A percentile compares a stretch with the other conserved stretches of the same genome.
Conservation (phyloP, 2,797 vertebrate genomes). For the Coendou prehensilis region DNA sequence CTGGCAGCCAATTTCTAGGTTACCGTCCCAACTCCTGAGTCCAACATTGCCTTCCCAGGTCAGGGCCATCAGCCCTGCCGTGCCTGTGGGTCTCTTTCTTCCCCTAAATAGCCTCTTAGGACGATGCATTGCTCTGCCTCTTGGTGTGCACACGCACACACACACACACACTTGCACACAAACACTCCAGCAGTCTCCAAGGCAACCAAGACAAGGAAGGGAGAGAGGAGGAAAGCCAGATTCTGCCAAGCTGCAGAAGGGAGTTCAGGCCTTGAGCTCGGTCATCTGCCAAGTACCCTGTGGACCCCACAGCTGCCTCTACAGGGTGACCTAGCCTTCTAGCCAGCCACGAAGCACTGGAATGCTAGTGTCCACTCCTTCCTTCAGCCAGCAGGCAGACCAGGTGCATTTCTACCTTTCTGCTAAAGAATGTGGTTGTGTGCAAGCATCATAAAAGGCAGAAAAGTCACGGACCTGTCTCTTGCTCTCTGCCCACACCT, state of each 20-base stretch:
- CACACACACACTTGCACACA: too few species aligned
- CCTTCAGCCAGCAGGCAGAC: neutral
- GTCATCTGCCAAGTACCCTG: neutral
- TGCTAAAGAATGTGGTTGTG: too few species aligned
- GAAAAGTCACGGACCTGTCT: too few species aligned
- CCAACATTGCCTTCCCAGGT: too few species aligned
- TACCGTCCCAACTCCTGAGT: too few species aligned
- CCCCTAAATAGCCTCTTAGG: too few species aligned
- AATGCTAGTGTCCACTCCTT: neutral
- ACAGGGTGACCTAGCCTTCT: neutral
- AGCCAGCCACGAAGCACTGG: neutral
- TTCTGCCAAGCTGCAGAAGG: neutral
- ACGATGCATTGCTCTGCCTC: too few species aligned
- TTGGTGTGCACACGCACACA: too few species aligned
- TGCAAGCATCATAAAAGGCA: neutral
- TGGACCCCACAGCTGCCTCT: neutral
- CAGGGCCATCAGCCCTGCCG: too few species aligned
- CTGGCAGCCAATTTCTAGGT: too few species aligned
- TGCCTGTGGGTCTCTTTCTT: too few species aligned
- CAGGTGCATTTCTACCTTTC: neutral
- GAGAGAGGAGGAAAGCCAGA: fast-evolving
- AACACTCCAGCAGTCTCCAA: neutral
- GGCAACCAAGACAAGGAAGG: neutral
- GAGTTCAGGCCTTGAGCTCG: neutral
- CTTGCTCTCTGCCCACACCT: too few species aligned